These are phyloP conservation scores for Stenopsyche tienmushanensis DNA, from an alignment of 1,140 invertebrate species.

Conservation along the genomic window DNA sequence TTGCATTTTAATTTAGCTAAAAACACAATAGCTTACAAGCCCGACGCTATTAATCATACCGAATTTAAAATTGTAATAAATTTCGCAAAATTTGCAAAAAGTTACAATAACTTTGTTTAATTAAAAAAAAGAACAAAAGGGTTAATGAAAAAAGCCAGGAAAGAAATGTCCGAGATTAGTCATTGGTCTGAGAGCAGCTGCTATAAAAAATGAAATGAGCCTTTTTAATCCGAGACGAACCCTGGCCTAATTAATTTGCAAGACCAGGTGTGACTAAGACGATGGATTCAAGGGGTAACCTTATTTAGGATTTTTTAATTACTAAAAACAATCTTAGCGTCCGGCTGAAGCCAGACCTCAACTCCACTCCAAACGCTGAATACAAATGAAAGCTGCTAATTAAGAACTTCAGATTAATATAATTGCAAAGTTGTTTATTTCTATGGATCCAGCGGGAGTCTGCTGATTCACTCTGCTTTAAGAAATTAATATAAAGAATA, in stretches of 20 bases:
- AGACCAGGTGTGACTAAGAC: conserved; percentile 38
- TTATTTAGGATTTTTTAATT: conserved; percentile 19
- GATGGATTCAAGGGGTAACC: conserved; percentile 23
- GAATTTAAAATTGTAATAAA: too few species aligned
- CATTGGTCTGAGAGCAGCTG: conserved; percentile 25
- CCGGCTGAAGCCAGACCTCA: neutral
- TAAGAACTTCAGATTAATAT: too few species aligned
- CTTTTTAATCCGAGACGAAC: conserved; percentile 35
- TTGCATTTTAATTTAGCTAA: too few species aligned
- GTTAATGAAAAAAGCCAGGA: conserved; percentile 35
- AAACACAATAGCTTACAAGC: too few species aligned
- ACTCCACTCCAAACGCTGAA: neutral
- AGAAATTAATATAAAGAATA: too few species aligned
- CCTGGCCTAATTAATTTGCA: conserved; percentile 38
- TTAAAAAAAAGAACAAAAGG: too few species aligned
- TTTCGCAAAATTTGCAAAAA: too few species aligned
- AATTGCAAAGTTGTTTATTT: too few species aligned
- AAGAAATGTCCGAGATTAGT: conserved; percentile 19
- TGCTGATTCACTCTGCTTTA: too few species aligned
- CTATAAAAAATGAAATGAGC: conserved; percentile 39
- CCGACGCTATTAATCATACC: too few species aligned
- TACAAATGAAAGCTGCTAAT: conserved; percentile 14
- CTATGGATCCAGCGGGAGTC: too few species aligned
- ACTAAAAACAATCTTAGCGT: neutral
- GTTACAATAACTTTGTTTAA: too few species aligned